Evolutionary conservation across 2,797 vertebrate species (phyloP).

Genomic region (Todus mexicanus): DNA sequence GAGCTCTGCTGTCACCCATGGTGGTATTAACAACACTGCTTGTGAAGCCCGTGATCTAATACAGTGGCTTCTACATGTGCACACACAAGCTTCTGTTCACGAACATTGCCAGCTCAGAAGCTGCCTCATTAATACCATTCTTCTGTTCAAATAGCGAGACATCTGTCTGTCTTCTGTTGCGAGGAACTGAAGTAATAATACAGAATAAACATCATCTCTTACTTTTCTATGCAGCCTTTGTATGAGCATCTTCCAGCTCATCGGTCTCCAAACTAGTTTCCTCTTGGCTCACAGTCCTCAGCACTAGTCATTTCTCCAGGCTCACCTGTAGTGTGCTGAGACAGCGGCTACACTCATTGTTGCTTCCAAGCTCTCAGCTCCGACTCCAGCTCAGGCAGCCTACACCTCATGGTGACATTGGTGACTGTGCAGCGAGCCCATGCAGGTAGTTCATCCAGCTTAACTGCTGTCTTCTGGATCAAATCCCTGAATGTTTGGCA

Average conservation of each 20-base stretch:
- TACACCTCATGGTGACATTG: not conserved
- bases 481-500: not conserved
- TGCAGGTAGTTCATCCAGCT: not conserved
- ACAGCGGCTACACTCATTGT: not conserved
- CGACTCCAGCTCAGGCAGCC: fast-evolving
- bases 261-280: not conserved
- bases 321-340: no score
- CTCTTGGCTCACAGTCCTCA: not conserved
- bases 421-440: not conserved
- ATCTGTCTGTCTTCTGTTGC: not conserved
- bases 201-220: not conserved
- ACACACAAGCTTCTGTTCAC: not conserved
- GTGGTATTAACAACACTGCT: not conserved
- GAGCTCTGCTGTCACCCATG: not conserved
- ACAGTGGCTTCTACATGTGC: not conserved
- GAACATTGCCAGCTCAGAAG: not conserved
- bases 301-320: not conserved
- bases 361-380: not conserved
- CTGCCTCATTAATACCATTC: not conserved
- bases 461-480: not conserved
- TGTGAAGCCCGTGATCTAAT: not conserved
- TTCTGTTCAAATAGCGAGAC: not conserved
- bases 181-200: not conserved
- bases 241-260: not conserved
- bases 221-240: not conserved